A percentile compares a stretch with the other conserved stretches of the same genome.
phyloP scores from a whole-genome alignment of 2,797 vertebrate species.

The Diplodus puntazzo region DNA sequence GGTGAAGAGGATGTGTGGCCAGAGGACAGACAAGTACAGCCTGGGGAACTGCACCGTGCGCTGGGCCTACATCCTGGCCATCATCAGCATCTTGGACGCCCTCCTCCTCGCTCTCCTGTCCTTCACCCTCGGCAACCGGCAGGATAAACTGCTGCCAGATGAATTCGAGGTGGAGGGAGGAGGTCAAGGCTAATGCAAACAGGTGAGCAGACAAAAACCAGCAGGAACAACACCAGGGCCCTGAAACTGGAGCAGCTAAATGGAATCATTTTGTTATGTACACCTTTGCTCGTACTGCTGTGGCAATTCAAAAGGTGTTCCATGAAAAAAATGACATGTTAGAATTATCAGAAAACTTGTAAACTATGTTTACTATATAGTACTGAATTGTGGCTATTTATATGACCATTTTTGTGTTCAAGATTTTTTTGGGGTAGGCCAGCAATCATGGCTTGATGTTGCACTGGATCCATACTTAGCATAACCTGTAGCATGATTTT shows the following conservation, averaged over 20 bases:
- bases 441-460: too few relatives aligned
- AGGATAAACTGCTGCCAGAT: constrained; percentile 94
- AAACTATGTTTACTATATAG: too few relatives aligned
- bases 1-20: constrained; percentile 94
- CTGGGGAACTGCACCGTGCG: constrained; percentile 96
- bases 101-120: constrained; percentile 92
- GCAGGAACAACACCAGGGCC: background rate
- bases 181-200: constrained; percentile 73
- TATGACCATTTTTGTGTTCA: too few relatives aligned
- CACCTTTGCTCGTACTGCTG: too few relatives aligned
- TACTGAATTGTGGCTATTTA: too few relatives aligned
- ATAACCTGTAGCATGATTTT: background rate
- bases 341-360: background rate
- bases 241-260: background rate
- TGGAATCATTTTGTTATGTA: background rate
- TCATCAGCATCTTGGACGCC: constrained; percentile 95
- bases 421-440: too few relatives aligned
- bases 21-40: constrained; percentile 92
- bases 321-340: background rate
- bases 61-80: constrained; percentile 98
- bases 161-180: constrained; percentile 91
- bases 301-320: too few relatives aligned
- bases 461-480: too few relatives aligned
- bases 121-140: constrained; percentile 95
- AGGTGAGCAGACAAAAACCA: background rate